Percentiles rank a stretch among this genome's conserved stretches.
These are phyloP conservation scores for Andrena praecox DNA, from an alignment of 2,888 invertebrate genomes.

Conservation along the genomic window DNA sequence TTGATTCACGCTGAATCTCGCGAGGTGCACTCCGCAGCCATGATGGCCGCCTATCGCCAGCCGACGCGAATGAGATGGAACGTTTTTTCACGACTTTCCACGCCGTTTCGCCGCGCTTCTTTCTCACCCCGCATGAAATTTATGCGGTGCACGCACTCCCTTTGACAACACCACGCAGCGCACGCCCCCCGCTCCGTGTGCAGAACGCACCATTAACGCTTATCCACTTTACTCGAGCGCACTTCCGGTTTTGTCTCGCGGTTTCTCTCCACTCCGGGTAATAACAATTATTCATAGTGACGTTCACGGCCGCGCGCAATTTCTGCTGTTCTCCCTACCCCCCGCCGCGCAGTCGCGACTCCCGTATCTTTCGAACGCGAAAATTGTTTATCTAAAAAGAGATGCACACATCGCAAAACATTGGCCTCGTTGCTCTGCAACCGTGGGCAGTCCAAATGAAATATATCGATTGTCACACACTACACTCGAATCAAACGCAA, in stretches of 20 bases:
- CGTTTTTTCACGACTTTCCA: constrained; percentile 42
- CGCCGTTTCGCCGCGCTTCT: constrained; percentile 32
- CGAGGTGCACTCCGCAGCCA: constrained; percentile 1
- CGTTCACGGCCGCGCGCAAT: constrained; percentile 44
- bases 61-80: constrained; percentile 26
- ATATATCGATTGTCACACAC: too few species aligned
- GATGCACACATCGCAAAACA: too few species aligned
- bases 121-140: constrained; percentile 25
- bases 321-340: constrained; percentile 8
- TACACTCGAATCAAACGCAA: too few species aligned
- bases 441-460: too few species aligned
- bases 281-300: constrained; percentile 63
- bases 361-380: not conserved
- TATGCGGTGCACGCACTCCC: constrained; percentile 43
- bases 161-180: constrained; percentile 49
- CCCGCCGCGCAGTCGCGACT: constrained; percentile 11
- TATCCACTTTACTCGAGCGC: constrained; percentile 61
- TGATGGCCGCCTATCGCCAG: constrained; percentile 11
- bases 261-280: constrained; percentile 45
- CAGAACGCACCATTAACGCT: constrained; percentile 52
- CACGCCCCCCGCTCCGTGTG: constrained; percentile 43
- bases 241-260: constrained; percentile 66
- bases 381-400: constrained; percentile 1
- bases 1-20: not conserved
- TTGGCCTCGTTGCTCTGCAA: too few species aligned